Conservation (phyloP, 2,888 invertebrate genomes). For the Orthosia gothica region DNA sequence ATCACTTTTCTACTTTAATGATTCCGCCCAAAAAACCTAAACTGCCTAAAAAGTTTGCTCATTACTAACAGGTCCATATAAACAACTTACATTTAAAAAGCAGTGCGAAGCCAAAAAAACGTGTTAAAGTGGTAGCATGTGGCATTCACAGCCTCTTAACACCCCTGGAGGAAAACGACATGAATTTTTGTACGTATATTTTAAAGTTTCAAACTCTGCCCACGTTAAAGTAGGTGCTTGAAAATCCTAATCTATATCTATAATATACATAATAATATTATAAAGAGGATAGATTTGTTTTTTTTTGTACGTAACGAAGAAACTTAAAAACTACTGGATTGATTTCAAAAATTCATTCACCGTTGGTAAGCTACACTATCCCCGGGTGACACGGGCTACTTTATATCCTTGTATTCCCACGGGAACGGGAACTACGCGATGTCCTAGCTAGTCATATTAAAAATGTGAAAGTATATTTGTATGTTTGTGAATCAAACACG, state of each 20-base stretch:
- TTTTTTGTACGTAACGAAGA: too few species aligned
- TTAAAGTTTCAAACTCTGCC: slow-evolving; percentile 16
- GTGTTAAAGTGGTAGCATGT: slow-evolving; percentile 30
- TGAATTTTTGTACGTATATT: slow-evolving; percentile 6
- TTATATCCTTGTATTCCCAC: too few species aligned
- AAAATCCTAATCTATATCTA: background rate
- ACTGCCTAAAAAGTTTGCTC: slow-evolving; percentile 5
- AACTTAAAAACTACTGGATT: too few species aligned
- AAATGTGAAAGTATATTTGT: background rate
- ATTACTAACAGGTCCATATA: slow-evolving; percentile 6
- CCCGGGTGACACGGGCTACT: too few species aligned
- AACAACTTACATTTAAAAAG: slow-evolving; percentile 18
- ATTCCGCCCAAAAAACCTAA: background rate
- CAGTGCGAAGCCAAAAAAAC: slow-evolving; percentile 12
- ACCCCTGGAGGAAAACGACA: background rate
- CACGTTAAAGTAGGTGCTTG: background rate
- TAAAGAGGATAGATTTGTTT: too few species aligned
- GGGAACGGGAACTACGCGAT: too few species aligned
- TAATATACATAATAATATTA: too few species aligned
- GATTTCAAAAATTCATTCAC: too few species aligned
- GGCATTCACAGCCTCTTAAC: slow-evolving; percentile 13
- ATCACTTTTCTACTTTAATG: background rate
- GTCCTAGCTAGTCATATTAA: too few species aligned
- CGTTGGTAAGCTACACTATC: too few species aligned
- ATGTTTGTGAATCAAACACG: background rate